Base-by-base conservation (phyloP, 2,113 vertebrate species). In the Oreochromis spilurus region DNA sequence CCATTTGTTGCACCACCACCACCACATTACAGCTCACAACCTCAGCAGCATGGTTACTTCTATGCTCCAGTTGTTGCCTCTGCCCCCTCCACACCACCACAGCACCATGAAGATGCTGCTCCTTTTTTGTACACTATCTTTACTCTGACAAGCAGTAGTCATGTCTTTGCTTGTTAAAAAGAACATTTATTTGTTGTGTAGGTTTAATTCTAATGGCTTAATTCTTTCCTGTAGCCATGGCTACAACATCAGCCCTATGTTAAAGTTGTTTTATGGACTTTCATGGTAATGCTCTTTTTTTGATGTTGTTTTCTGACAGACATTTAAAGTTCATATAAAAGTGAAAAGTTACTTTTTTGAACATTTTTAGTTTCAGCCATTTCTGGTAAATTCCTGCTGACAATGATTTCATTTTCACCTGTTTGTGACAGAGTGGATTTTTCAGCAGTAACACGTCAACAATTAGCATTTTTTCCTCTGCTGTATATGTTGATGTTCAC, bases 181-280 rank as follows among this genome's bases (percentile, higher is more conserved):
- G 5, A 60, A 0, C 29, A 31, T 60, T 34, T 60, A 10, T 60
- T 19, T 60, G 57, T 60, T 34, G 34, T 34, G 57, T 34, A 34
- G 57, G 57, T 60, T 60, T 58, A 36, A 36, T 36, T 36, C 36
- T 36, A 34, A 34, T 36, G 36, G 36, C 9, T 36, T 36, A 17
- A 60, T 60, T 60, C 55, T 58, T 57, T 58, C 26, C 55, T 58
- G 55, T 29, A 31, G 55, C 55, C 55, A 31, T 58, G 55, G 55
- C 0, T 5, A 9, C 55, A 26, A 1, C 26, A 58, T 58, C 31
- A 58, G 14, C 55, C 26, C 55, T 3, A 14, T 58, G 4, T 29
- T 0, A 58, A 29, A 0, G 55, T 9, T 31, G 55, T 31, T 58
- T 58, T 31, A 31, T 2, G 26, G 55, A 31, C 55, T 31, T 58